A percentile compares a stretch with the other conserved stretches of the same genome.
phyloP scores from a whole-genome alignment of 1,140 invertebrate genomes.

The Trigoniulus corallinus region DNA sequence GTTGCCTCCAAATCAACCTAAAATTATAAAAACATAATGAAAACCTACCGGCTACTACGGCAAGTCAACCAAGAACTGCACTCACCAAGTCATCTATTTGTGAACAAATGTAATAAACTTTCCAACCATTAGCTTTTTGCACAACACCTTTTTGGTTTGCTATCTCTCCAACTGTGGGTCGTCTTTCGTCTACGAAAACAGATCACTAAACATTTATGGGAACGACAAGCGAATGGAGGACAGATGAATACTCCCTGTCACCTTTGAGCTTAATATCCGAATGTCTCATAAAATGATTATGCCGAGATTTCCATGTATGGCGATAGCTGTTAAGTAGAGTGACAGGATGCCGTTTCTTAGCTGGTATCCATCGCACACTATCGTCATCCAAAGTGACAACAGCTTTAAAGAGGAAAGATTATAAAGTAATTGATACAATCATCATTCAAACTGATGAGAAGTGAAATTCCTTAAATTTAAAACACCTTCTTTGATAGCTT shows the following conservation, averaged over 20 bases:
- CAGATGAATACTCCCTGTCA: slow-evolving; percentile 9
- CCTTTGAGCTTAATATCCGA: slow-evolving; percentile 66
- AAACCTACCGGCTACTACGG: not conserved
- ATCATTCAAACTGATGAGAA: too few relatives aligned
- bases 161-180: slow-evolving; percentile 67
- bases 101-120: slow-evolving; percentile 73
- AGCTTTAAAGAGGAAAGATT: not conserved
- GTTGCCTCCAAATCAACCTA: slow-evolving; percentile 37
- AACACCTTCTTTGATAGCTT: slow-evolving; percentile 10
- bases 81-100: slow-evolving; percentile 83
- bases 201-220: not conserved
- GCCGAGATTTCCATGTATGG: slow-evolving; percentile 38
- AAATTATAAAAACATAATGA: slow-evolving; percentile 11
- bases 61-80: slow-evolving; percentile 1
- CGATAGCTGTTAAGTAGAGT: slow-evolving; percentile 32
- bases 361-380: slow-evolving; percentile 23
- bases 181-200: slow-evolving; percentile 44
- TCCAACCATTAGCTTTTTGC: slow-evolving; percentile 87
- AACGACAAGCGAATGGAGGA: not conserved
- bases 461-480: too few relatives aligned
- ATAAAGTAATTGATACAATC: not conserved
- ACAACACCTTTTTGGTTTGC: slow-evolving; percentile 73
- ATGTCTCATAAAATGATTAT: slow-evolving; percentile 71
- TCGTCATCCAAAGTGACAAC: slow-evolving; percentile 22
- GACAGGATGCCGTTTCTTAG: slow-evolving; percentile 23